Conservation (phyloP, 2,797 vertebrate species). For the Gouania willdenowi region DNA sequence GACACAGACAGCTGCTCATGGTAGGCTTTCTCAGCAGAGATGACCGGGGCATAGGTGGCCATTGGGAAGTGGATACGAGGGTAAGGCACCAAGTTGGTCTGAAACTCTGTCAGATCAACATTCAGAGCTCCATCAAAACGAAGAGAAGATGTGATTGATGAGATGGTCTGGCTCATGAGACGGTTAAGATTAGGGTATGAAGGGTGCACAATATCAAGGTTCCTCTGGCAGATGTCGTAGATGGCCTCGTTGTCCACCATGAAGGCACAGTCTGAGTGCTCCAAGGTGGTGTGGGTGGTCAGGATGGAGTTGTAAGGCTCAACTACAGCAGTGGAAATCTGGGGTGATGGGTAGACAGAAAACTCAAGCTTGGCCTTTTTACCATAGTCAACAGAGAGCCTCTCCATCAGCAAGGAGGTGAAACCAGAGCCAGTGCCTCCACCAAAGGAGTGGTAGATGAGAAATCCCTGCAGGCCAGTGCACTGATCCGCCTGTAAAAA, state of each 20-base stretch:
- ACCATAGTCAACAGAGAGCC: conserved; percentile 86
- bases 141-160: too few species aligned
- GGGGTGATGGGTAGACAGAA: conserved; percentile 82
- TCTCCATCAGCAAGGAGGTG: conserved; percentile 85
- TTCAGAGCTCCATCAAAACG: too few species aligned
- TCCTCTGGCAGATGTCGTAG: conserved; percentile 84
- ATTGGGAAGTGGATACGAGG: too few species aligned
- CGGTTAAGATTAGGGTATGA: too few species aligned
- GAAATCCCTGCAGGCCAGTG: too few species aligned
- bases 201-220: conserved; percentile 69
- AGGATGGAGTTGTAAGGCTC: conserved; percentile 88
- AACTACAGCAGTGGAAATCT: conserved; percentile 84
- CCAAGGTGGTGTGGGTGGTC: conserved; percentile 86
- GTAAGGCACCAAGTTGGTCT: too few species aligned
- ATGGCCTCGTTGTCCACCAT: conserved; percentile 92
- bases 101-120: too few species aligned
- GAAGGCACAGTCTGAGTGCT: conserved; percentile 90
- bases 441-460: conserved; percentile 81
- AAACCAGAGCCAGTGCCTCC: conserved; percentile 83
- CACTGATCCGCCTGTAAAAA: too few species aligned
- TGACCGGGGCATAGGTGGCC: too few species aligned
- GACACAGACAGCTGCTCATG: too few species aligned
- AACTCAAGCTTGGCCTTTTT: conserved; percentile 90
- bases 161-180: too few species aligned
- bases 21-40: too few species aligned